Percentiles rank a stretch among this genome's conserved stretches.
Evolutionary conservation across 2,113 vertebrate species (phyloP).

Genomic region (Aptenodytes patagonicus): DNA sequence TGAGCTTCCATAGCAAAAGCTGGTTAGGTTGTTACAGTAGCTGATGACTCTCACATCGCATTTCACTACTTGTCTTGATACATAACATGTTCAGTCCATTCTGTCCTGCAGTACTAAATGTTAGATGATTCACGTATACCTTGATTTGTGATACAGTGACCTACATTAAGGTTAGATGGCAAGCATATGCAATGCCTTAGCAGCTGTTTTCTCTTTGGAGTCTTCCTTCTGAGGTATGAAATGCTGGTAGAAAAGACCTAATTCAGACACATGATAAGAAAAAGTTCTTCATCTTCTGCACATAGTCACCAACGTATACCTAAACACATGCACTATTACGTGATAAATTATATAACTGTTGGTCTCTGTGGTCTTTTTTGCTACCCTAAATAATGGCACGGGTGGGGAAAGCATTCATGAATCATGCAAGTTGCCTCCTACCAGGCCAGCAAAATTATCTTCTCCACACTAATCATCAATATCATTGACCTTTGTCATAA

Average conservation of each 20-base stretch:
- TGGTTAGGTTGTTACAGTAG: background rate
- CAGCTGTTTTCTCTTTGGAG: background rate
- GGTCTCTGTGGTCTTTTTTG: background rate
- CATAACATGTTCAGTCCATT: background rate
- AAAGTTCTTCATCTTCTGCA: background rate
- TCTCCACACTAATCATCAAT: constrained; percentile 65
- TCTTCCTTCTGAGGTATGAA: background rate
- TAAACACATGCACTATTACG: background rate
- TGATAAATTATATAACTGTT: background rate
- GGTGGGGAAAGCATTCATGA: constrained; percentile 44
- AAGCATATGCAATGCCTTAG: background rate
- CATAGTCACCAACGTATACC: background rate
- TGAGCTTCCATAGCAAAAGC: background rate
- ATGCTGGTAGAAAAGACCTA: background rate
- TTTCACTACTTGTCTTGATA: background rate
- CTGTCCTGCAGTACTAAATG: background rate
- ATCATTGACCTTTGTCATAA: constrained; percentile 78
- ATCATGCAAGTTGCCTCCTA: constrained; percentile 66
- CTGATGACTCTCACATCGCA: background rate
- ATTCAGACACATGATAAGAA: background rate
- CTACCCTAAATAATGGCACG: background rate
- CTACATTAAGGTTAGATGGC: background rate
- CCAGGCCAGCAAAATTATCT: constrained; percentile 70
- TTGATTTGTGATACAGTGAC: background rate
- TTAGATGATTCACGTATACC: too few relatives aligned